A percentile compares a stretch with the other conserved stretches of the same genome.
phyloP scores from a whole-genome alignment of 2,797 vertebrate genomes.

The Lacerta agilis region DNA sequence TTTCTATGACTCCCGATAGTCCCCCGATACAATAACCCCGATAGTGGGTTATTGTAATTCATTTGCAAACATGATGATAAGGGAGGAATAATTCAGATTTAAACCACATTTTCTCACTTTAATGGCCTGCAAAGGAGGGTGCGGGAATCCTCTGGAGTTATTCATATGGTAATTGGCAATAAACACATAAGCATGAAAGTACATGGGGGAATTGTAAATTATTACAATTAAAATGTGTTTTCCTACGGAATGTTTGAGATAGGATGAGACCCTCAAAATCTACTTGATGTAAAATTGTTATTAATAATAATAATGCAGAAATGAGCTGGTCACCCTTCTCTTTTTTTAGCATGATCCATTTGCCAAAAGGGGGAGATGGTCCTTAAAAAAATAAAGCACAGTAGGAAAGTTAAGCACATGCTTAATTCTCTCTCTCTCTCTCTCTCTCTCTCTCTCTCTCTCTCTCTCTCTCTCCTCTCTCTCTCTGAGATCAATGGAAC shows the following conservation, averaged over 20 bases:
- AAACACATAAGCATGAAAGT: slow-evolving; percentile 4
- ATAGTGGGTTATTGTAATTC: background rate
- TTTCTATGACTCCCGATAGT: background rate
- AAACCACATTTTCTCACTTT: slow-evolving; percentile 1
- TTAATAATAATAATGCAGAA: background rate
- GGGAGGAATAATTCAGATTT: background rate
- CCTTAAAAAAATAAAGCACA: background rate
- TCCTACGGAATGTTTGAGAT: background rate
- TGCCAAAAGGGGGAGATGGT: background rate
- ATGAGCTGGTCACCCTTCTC: background rate
- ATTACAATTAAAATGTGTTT: slow-evolving; percentile 10
- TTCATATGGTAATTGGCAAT: slow-evolving; percentile 1
- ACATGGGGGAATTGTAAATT: background rate
- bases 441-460: background rate
- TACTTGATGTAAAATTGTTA: background rate
- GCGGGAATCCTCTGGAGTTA: background rate
- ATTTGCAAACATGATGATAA: background rate
- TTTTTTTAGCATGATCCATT: background rate
- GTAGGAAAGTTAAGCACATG: background rate
- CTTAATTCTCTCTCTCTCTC: background rate
- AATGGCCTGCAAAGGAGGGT: background rate
- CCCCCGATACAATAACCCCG: background rate
- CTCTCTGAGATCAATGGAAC: background rate
- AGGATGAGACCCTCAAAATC: background rate
- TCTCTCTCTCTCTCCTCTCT: background rate